phyloP scores from a whole-genome alignment of 1,140 invertebrate genomes.

The Papilio machaon region DNA sequence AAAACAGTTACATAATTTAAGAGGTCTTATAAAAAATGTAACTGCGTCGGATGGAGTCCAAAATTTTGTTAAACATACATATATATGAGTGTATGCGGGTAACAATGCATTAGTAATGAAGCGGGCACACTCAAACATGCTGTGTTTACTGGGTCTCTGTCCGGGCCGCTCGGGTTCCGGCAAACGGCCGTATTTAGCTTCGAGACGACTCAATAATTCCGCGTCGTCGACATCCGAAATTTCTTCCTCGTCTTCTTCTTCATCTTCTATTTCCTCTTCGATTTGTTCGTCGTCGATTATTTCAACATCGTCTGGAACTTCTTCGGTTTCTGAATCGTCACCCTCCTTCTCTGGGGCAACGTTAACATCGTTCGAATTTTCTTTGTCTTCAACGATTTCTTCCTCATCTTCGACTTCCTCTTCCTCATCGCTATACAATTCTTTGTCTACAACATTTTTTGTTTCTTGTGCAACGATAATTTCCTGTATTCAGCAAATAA shows the following conservation, averaged over 20 bases:
- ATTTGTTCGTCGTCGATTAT: constrained; percentile 78
- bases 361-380: constrained; percentile 42
- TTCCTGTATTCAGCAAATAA: constrained; percentile 37
- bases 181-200: constrained; percentile 88
- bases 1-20: no score
- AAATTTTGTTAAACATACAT: constrained; percentile 63
- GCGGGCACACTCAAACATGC: constrained; percentile 57
- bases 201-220: constrained; percentile 85
- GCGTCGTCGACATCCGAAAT: constrained; percentile 85
- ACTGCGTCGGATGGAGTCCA: no score
- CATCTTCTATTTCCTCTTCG: constrained; percentile 78
- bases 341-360: constrained; percentile 36
- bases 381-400: constrained; percentile 54
- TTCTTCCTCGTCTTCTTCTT: constrained; percentile 83
- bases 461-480: constrained; percentile 16
- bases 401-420: constrained; percentile 71
- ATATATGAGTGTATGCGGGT: constrained; percentile 33
- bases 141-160: constrained; percentile 79
- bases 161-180: constrained; percentile 81
- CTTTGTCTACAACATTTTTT: constrained; percentile 56
- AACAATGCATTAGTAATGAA: constrained; percentile 50
- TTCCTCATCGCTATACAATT: constrained; percentile 65
- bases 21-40: no score
- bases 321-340: constrained; percentile 57
- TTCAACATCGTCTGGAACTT: constrained; percentile 79